A percentile compares a stretch with the other conserved stretches of the same genome.
Evolutionary conservation across 1,140 invertebrate species (phyloP).

Genomic region (Copidosoma floridanum): DNA sequence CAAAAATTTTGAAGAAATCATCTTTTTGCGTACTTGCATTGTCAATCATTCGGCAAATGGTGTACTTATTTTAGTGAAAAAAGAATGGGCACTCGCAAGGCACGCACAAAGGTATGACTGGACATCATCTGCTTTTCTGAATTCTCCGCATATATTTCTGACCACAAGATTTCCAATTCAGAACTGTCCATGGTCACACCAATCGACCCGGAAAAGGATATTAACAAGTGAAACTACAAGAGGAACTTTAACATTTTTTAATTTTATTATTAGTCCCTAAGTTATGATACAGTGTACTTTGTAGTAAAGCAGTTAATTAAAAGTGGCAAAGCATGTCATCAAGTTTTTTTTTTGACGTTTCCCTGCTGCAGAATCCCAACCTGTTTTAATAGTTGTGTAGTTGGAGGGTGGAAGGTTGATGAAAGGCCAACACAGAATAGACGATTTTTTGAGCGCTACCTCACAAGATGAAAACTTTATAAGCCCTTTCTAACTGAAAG

Average conservation of each 20-base stretch:
- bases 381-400: conserved; percentile 28
- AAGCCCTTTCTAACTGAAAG: conserved; percentile 20
- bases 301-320: conserved; percentile 37
- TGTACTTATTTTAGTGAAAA: too few relatives aligned
- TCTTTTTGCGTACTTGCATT: too few relatives aligned
- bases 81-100: too few relatives aligned
- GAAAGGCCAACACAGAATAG: conserved; percentile 30
- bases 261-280: conserved; percentile 2
- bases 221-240: conserved; percentile 43
- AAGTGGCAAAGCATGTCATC: conserved; percentile 38
- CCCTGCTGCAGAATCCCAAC: conserved; percentile 15
- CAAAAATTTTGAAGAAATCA: too few relatives aligned
- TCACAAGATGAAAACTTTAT: conserved; percentile 5
- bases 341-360: conserved; percentile 25
- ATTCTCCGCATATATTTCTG: conserved; percentile 39
- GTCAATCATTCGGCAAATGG: too few relatives aligned
- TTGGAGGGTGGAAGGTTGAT: conserved; percentile 28
- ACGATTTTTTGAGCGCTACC: not conserved
- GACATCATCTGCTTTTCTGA: too few relatives aligned
- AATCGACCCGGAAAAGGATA: conserved; percentile 49
- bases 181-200: conserved; percentile 50
- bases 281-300: conserved; percentile 34
- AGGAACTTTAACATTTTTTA: conserved; percentile 28
- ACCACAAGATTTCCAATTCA: conserved; percentile 43
- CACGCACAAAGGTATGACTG: too few relatives aligned